Percentiles rank a stretch among this genome's conserved stretches.
phyloP scores from a whole-genome alignment of 2,113 vertebrate genomes.

The Corvus cornix region DNA sequence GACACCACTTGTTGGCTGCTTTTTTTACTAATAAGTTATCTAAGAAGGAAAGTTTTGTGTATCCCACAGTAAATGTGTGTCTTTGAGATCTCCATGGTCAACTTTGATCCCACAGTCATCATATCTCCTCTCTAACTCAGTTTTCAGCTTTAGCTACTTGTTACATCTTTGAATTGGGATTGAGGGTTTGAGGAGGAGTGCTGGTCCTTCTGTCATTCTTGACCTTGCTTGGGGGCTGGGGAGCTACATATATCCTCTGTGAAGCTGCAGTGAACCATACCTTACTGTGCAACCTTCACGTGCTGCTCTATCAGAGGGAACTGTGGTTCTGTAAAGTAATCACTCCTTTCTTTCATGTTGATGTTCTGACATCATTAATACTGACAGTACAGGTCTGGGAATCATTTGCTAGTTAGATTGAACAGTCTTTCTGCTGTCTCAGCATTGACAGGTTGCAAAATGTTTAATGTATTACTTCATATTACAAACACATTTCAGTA shows the following conservation, averaged over 20 bases:
- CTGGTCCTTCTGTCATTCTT: not conserved
- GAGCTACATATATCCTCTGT: fast-evolving
- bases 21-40: not conserved
- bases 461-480: not conserved
- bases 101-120: not conserved
- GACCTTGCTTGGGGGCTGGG: not conserved
- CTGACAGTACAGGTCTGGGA: not conserved
- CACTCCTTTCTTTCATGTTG: not conserved
- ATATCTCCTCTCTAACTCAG: not conserved
- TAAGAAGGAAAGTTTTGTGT: not conserved
- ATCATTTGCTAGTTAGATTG: not conserved
- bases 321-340: not conserved
- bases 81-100: not conserved
- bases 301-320: not conserved
- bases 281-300: not conserved
- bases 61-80: not conserved
- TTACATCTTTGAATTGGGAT: not conserved
- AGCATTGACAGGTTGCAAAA: not conserved
- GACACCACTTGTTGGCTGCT: not conserved
- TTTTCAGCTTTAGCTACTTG: not conserved
- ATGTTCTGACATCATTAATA: conserved; percentile 20
- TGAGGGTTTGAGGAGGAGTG: not conserved
- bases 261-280: not conserved
- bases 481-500: not conserved
- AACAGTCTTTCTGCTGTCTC: not conserved